Percentiles rank a stretch among this genome's conserved stretches.
phyloP scores from a whole-genome alignment of 1,140 invertebrate genomes.

The Alviniconcha marisindica region DNA sequence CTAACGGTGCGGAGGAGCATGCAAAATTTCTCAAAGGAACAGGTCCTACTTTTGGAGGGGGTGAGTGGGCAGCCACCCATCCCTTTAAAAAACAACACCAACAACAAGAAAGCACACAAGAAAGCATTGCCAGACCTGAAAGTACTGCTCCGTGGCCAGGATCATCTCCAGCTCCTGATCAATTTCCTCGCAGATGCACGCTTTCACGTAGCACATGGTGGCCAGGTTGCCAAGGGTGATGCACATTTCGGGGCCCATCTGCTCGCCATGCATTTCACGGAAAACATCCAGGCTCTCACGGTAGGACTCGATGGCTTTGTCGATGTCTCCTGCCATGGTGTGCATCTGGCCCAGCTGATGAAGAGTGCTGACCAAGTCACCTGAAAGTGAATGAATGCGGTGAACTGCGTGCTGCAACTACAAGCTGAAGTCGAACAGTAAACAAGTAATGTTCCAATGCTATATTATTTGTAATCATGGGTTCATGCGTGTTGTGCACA shows the following conservation, averaged over 20 bases:
- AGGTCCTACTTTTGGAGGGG: too few relatives aligned
- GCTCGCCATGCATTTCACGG: constrained; percentile 67
- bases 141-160: constrained; percentile 64
- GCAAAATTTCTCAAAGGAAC: too few relatives aligned
- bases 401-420: background rate
- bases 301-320: constrained; percentile 72
- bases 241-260: constrained; percentile 70
- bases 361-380: constrained; percentile 68
- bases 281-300: constrained; percentile 70
- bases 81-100: too few relatives aligned
- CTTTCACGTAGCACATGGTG: constrained; percentile 74
- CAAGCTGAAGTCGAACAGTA: too few relatives aligned
- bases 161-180: constrained; percentile 70
- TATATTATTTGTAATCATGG: too few relatives aligned
- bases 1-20: too few relatives aligned
- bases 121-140: constrained; percentile 60
- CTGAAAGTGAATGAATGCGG: constrained; percentile 32
- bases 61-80: too few relatives aligned
- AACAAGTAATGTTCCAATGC: too few relatives aligned
- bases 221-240: constrained; percentile 70
- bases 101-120: too few relatives aligned
- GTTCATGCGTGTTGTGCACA: too few relatives aligned
- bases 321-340: constrained; percentile 68
- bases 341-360: constrained; percentile 73
- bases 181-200: constrained; percentile 68